Evolutionary conservation across 2,797 vertebrate genomes (phyloP).

Genomic region (Chelon labrosus): DNA sequence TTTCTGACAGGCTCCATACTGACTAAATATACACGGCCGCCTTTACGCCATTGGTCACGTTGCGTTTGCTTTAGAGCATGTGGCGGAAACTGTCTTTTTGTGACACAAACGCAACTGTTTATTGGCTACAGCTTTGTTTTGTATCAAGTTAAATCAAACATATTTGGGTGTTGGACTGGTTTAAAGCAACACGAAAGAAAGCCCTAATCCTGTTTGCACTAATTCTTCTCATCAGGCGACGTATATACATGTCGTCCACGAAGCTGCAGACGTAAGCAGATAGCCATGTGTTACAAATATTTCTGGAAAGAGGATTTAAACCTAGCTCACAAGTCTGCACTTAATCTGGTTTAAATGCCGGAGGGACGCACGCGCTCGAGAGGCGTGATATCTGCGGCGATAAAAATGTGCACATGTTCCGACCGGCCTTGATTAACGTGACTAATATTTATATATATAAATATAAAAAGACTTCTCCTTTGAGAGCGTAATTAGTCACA

Average conservation of each 20-base stretch:
- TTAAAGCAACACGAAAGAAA: background rate
- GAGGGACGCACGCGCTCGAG: constrained; percentile 9
- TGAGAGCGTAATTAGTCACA: background rate
- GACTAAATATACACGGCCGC: constrained; percentile 14
- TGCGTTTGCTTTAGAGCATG: background rate
- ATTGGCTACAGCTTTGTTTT: background rate
- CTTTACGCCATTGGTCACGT: background rate
- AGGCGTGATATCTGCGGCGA: background rate
- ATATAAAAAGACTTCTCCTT: background rate
- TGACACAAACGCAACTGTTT: background rate
- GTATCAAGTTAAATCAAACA: background rate
- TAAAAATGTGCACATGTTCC: constrained; percentile 14
- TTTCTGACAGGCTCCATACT: background rate
- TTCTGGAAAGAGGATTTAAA: background rate
- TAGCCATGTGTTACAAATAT: background rate
- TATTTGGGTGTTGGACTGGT: background rate
- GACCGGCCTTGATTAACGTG: constrained; percentile 16
- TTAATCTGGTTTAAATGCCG: constrained; percentile 9
- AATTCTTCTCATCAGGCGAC: constrained; percentile 5
- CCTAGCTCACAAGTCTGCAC: constrained; percentile 5
- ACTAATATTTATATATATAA: background rate
- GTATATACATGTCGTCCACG: constrained; percentile 9
- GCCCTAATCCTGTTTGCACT: background rate
- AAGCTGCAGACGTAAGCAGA: constrained; percentile 25
- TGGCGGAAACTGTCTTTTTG: background rate